Conservation (phyloP, 2,888 invertebrate species). For the Rhabditoides inermis region DNA sequence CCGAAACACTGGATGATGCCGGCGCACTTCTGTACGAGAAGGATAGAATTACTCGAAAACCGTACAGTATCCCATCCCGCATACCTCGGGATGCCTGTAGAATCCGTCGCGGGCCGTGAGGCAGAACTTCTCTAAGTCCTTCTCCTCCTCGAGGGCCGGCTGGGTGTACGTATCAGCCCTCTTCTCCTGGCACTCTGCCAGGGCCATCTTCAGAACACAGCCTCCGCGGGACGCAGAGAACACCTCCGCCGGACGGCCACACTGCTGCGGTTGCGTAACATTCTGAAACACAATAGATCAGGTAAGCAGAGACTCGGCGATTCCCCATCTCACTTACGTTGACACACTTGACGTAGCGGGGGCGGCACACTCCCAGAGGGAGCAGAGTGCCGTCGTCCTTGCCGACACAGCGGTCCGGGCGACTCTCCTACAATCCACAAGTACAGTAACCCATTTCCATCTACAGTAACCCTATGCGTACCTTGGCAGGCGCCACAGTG, state of each 20-base stretch:
- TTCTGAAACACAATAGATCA: no score
- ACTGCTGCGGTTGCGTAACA: no score
- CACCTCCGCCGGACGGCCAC: neutral
- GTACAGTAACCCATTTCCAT: no score
- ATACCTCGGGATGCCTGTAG: conserved; percentile 36
- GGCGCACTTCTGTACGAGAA: neutral
- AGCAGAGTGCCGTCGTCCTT: conserved; percentile 4
- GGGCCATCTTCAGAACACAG: neutral
- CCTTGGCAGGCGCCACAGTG: no score
- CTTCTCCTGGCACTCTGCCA: neutral
- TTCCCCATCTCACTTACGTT: no score
- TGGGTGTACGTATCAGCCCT: no score
- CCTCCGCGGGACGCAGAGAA: neutral
- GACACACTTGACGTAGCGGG: conserved; percentile 6
- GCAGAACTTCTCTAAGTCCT: conserved; percentile 23
- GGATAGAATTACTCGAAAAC: neutral
- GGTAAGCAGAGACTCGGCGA: no score
- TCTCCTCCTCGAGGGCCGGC: no score
- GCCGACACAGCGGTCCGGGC: no score
- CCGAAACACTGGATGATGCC: conserved; percentile 34
- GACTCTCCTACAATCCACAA: no score
- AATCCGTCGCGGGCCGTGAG: conserved; percentile 29
- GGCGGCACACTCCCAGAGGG: conserved; percentile 10
- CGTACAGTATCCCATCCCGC: conserved; percentile 28
- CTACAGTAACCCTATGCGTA: no score